Evolutionary conservation across 2,113 vertebrate species (phyloP).

Genomic region (Xiphorhynchus elegans): DNA sequence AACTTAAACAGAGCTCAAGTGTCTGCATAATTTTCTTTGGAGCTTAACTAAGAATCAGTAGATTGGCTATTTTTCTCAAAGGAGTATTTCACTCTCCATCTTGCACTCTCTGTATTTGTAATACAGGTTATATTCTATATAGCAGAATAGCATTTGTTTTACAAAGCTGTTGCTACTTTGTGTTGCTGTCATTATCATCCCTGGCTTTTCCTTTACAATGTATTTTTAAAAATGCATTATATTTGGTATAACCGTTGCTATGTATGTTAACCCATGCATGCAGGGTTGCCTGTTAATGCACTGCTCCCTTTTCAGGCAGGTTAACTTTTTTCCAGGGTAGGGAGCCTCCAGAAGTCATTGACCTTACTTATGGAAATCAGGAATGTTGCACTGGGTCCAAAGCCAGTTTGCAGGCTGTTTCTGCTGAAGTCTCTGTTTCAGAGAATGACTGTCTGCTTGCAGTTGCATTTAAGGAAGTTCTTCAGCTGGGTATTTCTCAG

Average conservation of each 20-base stretch:
- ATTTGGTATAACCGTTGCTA: background rate
- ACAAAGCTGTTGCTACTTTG: background rate
- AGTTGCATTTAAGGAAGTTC: slow-evolving; percentile 78
- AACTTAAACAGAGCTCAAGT: background rate
- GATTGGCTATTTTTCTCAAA: background rate
- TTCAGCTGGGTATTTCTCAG: slow-evolving; percentile 76
- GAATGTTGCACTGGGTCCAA: background rate
- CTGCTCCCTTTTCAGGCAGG: background rate
- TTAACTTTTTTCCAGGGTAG: background rate
- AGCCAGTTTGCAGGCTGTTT: slow-evolving; percentile 53
- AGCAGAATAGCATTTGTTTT: background rate
- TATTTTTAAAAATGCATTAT: background rate
- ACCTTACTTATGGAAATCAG: background rate
- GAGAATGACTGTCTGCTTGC: slow-evolving; percentile 37
- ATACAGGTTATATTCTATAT: background rate
- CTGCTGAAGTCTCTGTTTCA: slow-evolving; percentile 58
- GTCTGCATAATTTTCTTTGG: background rate
- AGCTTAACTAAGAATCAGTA: background rate
- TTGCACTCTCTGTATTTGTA: background rate
- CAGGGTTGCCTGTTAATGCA: background rate
- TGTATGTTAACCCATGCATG: background rate
- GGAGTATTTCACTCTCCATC: background rate
- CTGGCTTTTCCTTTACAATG: background rate
- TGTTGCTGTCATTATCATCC: background rate
- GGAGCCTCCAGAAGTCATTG: background rate